These are phyloP conservation scores for Enteromius argenteus DNA, from an alignment of 2,797 vertebrate genomes.

Conservation along the genomic window DNA sequence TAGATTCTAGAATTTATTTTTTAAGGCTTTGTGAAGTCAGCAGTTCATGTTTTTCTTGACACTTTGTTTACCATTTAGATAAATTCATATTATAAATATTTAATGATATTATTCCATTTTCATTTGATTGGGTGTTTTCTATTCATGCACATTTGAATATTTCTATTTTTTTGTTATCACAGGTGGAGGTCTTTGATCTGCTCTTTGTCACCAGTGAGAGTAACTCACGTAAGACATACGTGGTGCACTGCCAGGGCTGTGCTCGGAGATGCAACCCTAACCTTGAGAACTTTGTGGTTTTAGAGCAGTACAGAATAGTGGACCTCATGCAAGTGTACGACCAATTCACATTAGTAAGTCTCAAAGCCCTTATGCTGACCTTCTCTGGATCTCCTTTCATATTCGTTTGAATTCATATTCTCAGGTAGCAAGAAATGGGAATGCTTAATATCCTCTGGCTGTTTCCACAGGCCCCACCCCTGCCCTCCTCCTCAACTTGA, in stretches of 20 bases:
- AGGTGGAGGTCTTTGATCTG: constrained; percentile 99
- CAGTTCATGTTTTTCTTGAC: background rate
- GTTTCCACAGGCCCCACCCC: constrained; percentile 87
- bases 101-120: background rate
- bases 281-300: constrained; percentile 95
- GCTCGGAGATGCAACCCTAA: constrained; percentile 90
- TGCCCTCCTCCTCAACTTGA: constrained; percentile 95
- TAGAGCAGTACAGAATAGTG: constrained; percentile 97
- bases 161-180: background rate
- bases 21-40: background rate
- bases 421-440: background rate
- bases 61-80: background rate
- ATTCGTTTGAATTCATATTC: background rate
- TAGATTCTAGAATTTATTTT: background rate
- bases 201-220: constrained; percentile 97
- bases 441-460: background rate
- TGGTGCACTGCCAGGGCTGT: constrained; percentile 98
- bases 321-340: constrained; percentile 98
- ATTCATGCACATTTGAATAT: constrained; percentile 3
- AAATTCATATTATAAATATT: too few relatives aligned
- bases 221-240: constrained; percentile 90
- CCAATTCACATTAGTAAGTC: constrained; percentile 98
- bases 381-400: background rate
- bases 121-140: background rate
- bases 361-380: background rate